Evolutionary conservation across 1,140 invertebrate genomes (phyloP).

Genomic region (Megathymus violae): DNA sequence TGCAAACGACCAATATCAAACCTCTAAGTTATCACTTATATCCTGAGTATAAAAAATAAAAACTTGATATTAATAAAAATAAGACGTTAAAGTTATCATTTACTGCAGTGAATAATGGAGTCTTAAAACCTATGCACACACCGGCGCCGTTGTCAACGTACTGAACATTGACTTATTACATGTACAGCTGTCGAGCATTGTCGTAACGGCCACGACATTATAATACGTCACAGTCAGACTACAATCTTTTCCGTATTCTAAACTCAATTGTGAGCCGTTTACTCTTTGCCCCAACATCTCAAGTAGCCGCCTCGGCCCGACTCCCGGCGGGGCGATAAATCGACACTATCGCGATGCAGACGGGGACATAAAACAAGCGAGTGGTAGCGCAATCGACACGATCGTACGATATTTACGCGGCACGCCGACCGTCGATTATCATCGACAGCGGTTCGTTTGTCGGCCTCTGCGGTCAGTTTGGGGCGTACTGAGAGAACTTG

Average conservation of each 20-base stretch:
- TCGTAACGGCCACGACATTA: not conserved
- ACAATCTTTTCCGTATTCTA: too few relatives aligned
- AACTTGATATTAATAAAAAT: too few relatives aligned
- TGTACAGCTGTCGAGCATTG: too few relatives aligned
- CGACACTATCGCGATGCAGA: slow-evolving; percentile 64
- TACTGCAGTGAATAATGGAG: too few relatives aligned
- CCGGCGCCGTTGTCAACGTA: too few relatives aligned
- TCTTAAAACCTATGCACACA: too few relatives aligned
- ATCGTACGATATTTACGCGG: slow-evolving; percentile 70
- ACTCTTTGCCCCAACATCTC: slow-evolving; percentile 53
- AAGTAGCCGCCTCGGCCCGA: slow-evolving; percentile 53
- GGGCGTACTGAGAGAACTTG: slow-evolving; percentile 43
- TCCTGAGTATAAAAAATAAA: too few relatives aligned
- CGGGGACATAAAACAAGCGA: slow-evolving; percentile 58
- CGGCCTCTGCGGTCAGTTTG: slow-evolving; percentile 23
- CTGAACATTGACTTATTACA: too few relatives aligned
- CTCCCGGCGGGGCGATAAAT: slow-evolving; percentile 59
- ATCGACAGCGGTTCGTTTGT: slow-evolving; percentile 67
- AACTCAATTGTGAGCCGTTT: not conserved
- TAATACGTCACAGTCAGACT: not conserved
- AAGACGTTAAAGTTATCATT: too few relatives aligned
- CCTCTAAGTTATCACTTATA: too few relatives aligned
- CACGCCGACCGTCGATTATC: slow-evolving; percentile 58
- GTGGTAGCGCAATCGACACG: slow-evolving; percentile 63
- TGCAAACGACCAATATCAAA: too few relatives aligned